Evolutionary conservation across 2,797 vertebrate species (phyloP).

Genomic region (Pterois miles): DNA sequence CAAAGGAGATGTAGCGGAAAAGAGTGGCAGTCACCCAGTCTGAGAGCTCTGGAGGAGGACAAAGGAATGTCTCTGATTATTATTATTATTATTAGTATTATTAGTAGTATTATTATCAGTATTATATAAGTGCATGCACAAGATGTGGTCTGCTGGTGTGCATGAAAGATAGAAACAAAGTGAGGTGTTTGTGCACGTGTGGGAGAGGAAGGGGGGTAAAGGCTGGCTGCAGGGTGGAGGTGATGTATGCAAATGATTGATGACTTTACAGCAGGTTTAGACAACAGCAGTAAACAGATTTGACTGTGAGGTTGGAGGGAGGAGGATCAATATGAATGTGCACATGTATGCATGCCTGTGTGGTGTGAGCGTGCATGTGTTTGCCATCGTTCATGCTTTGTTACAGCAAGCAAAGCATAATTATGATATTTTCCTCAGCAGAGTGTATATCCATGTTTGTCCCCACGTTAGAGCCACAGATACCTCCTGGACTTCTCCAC

Average conservation of each 20-base stretch:
- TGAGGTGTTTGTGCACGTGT: background rate
- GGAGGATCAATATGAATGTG: conserved; percentile 70
- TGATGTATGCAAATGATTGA: conserved; percentile 87
- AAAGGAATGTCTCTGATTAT: conserved; percentile 14
- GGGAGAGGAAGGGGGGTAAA: background rate
- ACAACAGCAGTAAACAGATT: conserved; percentile 88
- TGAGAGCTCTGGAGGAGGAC: conserved; percentile 29
- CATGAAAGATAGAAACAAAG: background rate
- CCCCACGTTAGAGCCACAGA: conserved; percentile 11
- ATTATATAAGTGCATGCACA: background rate
- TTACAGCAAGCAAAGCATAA: conserved; percentile 72
- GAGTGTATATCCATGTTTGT: conserved; percentile 10
- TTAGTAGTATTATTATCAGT: background rate
- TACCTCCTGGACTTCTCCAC: conserved; percentile 52
- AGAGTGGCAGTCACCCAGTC: conserved; percentile 48
- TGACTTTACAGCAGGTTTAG: conserved; percentile 85
- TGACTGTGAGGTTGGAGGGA: conserved; percentile 71
- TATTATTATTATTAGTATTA: background rate
- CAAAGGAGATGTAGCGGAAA: conserved; percentile 66
- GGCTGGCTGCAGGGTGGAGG: conserved; percentile 57
- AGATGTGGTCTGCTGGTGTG: background rate
- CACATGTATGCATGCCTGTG: conserved; percentile 64
- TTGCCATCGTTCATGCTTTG: conserved; percentile 63
- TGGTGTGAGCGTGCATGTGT: conserved; percentile 53
- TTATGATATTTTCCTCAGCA: conserved; percentile 46